Evolutionary conservation across 2,113 vertebrate species (phyloP).

Genomic region (Proteles cristata): DNA sequence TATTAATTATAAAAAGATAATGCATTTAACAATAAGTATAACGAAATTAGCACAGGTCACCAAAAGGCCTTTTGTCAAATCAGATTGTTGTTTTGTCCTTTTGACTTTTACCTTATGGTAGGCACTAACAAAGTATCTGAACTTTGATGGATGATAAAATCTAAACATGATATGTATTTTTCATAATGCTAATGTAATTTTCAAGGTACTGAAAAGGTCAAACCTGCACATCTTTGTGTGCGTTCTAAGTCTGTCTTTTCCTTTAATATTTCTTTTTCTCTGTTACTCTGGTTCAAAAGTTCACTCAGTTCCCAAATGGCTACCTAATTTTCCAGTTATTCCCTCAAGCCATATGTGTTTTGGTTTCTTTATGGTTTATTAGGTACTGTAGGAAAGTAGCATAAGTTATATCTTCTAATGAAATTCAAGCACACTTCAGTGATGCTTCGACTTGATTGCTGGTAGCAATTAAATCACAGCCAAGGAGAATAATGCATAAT

Average conservation of each 20-base stretch:
- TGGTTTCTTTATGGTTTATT: conserved; percentile 94
- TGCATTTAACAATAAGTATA: conserved; percentile 87
- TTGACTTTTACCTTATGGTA: conserved; percentile 89
- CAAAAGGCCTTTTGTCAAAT: conserved; percentile 88
- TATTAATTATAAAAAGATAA: conserved; percentile 87
- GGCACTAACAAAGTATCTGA: conserved; percentile 86
- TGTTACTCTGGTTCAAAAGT: conserved; percentile 92
- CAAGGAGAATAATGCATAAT: conserved; percentile 86
- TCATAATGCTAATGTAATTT: conserved; percentile 92
- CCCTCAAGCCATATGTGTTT: conserved; percentile 94
- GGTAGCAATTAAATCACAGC: conserved; percentile 90
- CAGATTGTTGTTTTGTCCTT: conserved; percentile 89
- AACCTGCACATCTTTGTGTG: conserved; percentile 85
- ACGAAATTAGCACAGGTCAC: conserved; percentile 87
- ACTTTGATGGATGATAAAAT: conserved; percentile 88
- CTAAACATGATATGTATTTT: conserved; percentile 89
- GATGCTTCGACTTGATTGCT: conserved; percentile 91
- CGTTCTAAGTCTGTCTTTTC: conserved; percentile 89
- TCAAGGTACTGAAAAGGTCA: conserved; percentile 89
- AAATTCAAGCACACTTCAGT: conserved; percentile 92
- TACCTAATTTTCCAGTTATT: conserved; percentile 94
- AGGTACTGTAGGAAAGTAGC: conserved; percentile 93
- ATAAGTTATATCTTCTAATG: conserved; percentile 94
- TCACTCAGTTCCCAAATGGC: conserved; percentile 92
- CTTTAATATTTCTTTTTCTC: conserved; percentile 90